phyloP scores from a whole-genome alignment of 2,797 vertebrate genomes.

The Staurois parvus region DNA sequence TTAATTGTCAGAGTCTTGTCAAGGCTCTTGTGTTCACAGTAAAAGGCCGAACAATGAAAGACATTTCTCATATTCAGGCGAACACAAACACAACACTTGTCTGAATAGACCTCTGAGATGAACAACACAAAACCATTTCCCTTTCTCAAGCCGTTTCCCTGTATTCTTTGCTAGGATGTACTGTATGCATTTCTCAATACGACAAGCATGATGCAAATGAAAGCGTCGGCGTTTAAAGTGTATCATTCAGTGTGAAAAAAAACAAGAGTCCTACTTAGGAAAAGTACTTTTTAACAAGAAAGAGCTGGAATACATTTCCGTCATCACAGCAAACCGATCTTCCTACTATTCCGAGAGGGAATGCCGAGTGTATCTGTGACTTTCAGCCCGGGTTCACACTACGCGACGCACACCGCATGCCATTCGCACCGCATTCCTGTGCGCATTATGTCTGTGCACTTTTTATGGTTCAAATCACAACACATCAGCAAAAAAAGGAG shows the following conservation, averaged over 20 bases:
- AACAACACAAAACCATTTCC: neutral
- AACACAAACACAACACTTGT: neutral
- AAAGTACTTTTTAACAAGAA: neutral
- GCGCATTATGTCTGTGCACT: too few species aligned
- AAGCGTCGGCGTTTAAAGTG: neutral
- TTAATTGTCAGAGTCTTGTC: neutral
- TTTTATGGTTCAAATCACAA: too few species aligned
- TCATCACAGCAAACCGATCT: neutral
- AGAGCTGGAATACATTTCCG: neutral
- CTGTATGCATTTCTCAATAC: neutral
- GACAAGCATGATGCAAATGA: slow-evolving; percentile 1
- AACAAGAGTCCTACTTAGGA: neutral
- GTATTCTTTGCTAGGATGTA: neutral
- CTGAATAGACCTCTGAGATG: neutral
- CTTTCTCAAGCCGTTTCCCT: neutral
- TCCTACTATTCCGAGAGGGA: neutral
- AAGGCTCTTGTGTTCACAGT: neutral
- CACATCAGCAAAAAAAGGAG: too few species aligned
- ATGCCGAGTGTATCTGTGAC: too few species aligned
- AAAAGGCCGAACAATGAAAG: neutral
- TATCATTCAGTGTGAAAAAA: neutral
- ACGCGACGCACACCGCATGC: too few species aligned
- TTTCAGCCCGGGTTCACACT: too few species aligned
- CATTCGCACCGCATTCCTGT: too few species aligned
- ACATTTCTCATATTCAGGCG: neutral